Conservation (phyloP, 2,113 vertebrate species). For the Tursiops truncatus region DNA sequence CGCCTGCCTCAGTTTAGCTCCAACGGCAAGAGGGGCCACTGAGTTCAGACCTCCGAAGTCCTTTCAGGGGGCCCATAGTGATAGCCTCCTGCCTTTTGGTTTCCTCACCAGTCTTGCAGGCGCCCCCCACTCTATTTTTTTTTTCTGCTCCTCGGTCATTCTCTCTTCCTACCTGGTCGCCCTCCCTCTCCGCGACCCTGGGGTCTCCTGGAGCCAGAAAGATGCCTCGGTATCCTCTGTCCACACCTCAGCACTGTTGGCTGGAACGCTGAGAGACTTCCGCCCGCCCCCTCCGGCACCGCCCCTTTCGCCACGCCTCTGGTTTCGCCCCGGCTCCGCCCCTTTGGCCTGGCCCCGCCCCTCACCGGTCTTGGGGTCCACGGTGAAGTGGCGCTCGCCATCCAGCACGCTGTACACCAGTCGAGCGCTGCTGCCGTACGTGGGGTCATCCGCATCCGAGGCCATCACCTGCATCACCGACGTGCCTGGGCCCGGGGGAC, state of each 20-base stretch:
- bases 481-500: constrained; percentile 87
- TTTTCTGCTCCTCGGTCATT: background rate
- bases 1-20: background rate
- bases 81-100: background rate
- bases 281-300: background rate
- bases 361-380: constrained; percentile 96
- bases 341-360: background rate
- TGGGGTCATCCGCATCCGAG: constrained; percentile 96
- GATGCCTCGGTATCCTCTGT: fast-evolving
- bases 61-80: background rate
- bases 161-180: background rate
- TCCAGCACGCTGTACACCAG: constrained; percentile 98
- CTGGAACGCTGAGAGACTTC: background rate
- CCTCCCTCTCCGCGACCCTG: background rate
- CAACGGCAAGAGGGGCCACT: background rate
- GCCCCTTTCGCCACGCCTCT: background rate
- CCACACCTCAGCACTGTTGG: too few species aligned
- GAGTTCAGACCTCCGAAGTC: background rate
- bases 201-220: background rate
- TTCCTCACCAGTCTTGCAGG: background rate
- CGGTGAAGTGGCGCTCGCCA: constrained; percentile 94
- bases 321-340: background rate
- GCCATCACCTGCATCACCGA: constrained; percentile 98
- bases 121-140: background rate
- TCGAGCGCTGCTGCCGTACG: constrained; percentile 95